Base-by-base conservation (phyloP, 2,113 vertebrate species). In the Campylomormyrus numenius region DNA sequence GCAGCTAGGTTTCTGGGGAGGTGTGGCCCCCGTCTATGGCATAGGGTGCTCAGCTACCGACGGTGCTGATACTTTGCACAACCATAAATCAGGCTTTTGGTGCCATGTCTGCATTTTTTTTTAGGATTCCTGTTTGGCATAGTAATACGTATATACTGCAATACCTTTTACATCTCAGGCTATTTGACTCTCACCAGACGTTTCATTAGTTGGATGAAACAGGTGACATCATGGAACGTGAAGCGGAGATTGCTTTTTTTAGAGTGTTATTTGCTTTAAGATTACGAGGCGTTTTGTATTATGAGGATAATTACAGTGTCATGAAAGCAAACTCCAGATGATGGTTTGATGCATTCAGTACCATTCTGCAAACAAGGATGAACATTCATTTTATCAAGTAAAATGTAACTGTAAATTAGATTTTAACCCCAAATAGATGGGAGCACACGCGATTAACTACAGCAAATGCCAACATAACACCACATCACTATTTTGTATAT, bases 301-400 rank as follows among this genome's bases (percentile, higher is more conserved):
- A 53, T 53, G 7, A 19, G 45, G 85, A 56, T 53, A 87, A 87
- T 87, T 87, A 87, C 56, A 87, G 31, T 87, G 49, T 53, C 85
- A 56, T 9, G 27, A 53, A 53, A 35, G 50, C 27, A 53, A 53
- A 87, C 15, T 53, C 50, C 50, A 50, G 50, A 56, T 87, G 6
- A 15, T 35, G 1, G 85, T 49, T 70, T 70, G 62, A 70, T 80
- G 46, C 13, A 19, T n/a, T 53, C 27, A 53, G 31, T 39, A 27
- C 4, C n/a, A 39, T 56, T 56, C 85, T 52, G 27, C 27, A 87
- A 87, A 52, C 50, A 31, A 50, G 4, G 24, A 21, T 87, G 85
- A 87, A 31, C 49, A 56, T 87, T 87, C 50, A 56, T 27, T 48
- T 52, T 87, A 87, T 50, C 50, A 52, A 87, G 50, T 13, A 35